A percentile compares a stretch with the other conserved stretches of the same genome.
phyloP scores from a whole-genome alignment of 2,113 vertebrate species.

The Taurulus bubalis region DNA sequence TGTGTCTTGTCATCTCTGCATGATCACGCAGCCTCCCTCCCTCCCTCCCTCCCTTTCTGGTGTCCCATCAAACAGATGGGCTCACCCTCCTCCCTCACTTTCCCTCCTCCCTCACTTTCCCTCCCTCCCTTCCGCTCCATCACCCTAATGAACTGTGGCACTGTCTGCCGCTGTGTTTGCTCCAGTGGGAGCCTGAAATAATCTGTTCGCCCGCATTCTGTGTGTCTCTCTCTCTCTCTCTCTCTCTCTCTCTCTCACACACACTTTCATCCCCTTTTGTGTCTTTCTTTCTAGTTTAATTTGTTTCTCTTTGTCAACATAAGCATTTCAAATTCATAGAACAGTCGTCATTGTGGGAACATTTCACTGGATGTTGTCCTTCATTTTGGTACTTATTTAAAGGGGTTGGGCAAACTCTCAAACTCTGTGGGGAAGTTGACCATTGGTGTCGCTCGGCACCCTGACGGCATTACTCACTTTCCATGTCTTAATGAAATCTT shows the following conservation, averaged over 20 bases:
- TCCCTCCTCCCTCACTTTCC: not conserved
- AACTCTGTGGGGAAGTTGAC: not conserved
- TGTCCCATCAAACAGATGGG: conserved; percentile 60
- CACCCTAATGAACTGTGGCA: conserved; percentile 77
- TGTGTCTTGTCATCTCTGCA: conserved; percentile 29
- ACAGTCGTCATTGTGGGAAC: not conserved
- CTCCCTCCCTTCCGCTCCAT: conserved; percentile 65
- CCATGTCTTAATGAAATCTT: not conserved
- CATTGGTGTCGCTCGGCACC: not conserved
- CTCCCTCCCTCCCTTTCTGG: conserved; percentile 10
- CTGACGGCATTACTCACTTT: not conserved
- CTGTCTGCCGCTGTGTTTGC: conserved; percentile 59
- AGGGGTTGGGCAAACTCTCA: not conserved
- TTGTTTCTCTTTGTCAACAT: not conserved
- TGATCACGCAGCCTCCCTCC: conserved; percentile 59
- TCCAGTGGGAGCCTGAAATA: conserved; percentile 58
- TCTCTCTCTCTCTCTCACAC: not conserved
- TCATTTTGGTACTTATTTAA: no score
- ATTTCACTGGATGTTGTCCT: not conserved
- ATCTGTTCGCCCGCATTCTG: conserved; percentile 35
- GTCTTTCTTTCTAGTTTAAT: not conserved
- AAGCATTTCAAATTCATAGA: not conserved
- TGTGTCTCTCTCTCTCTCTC: conserved; percentile 5
- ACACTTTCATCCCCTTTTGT: conserved; percentile 8
- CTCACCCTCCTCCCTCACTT: conserved; percentile 12